phyloP scores from a whole-genome alignment of 2,113 vertebrate genomes.

The Scophthalmus maximus region DNA sequence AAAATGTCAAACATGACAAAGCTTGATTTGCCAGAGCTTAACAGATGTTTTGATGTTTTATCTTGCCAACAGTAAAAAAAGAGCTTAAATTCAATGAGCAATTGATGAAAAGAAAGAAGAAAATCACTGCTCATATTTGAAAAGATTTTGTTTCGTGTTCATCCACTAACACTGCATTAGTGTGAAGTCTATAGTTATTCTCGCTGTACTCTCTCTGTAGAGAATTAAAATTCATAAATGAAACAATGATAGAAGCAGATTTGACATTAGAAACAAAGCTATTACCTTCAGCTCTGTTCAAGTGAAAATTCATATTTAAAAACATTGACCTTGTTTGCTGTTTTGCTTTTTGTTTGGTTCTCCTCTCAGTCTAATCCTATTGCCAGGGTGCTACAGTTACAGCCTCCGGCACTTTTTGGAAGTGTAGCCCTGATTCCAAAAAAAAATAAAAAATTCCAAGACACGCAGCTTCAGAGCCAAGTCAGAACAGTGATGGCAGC shows the following conservation, averaged over 20 bases:
- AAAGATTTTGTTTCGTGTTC: background rate
- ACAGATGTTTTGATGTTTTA: background rate
- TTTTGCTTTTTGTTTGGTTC: conserved; percentile 25
- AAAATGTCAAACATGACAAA: background rate
- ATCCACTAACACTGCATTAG: background rate
- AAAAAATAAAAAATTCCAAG: conserved; percentile 29
- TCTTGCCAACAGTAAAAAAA: background rate
- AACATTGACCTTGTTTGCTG: background rate
- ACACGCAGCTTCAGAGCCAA: conserved; percentile 28
- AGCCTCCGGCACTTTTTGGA: conserved; percentile 23
- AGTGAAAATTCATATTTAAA: conserved; percentile 14
- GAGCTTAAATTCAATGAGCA: background rate
- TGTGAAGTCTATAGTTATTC: background rate
- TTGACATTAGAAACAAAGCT: background rate
- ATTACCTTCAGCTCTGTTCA: background rate
- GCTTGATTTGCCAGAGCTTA: background rate
- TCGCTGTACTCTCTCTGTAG: background rate
- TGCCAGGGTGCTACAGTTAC: conserved; percentile 11
- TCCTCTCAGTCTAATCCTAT: conserved; percentile 33
- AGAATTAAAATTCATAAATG: conserved; percentile 5
- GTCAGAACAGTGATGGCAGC: conserved; percentile 14
- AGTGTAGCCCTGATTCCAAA: conserved; percentile 8
- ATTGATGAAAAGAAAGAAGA: background rate
- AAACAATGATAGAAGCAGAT: conserved; percentile 6
- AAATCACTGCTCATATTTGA: background rate